Evolutionary conservation across 2,888 invertebrate species (phyloP).

Genomic region (Marronus borbonicus): DNA sequence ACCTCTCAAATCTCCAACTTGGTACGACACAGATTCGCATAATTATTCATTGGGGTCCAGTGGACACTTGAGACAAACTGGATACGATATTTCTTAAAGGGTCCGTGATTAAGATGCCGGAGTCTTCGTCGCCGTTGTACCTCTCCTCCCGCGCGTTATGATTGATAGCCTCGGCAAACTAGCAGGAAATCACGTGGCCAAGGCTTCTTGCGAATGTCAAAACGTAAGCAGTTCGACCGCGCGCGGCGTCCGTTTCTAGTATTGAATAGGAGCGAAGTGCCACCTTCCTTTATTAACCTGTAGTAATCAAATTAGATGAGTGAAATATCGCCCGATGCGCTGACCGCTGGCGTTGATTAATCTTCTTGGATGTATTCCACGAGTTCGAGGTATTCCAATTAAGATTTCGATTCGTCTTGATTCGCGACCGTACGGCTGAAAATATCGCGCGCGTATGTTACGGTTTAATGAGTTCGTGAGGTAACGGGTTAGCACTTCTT

Average conservation of each 20-base stretch:
- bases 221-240: constrained; percentile 13
- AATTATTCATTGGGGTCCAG: constrained; percentile 32
- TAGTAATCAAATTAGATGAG: constrained; percentile 49
- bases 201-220: constrained; percentile 20
- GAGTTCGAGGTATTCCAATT: constrained; percentile 37
- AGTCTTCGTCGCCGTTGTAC: constrained; percentile 18
- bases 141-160: constrained; percentile 52
- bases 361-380: constrained; percentile 24
- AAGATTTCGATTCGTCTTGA: constrained; percentile 42
- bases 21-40: constrained; percentile 25
- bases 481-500: constrained; percentile 29
- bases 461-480: constrained; percentile 27
- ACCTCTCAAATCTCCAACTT: constrained; percentile 23
- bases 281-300: constrained; percentile 48
- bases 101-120: constrained; percentile 38
- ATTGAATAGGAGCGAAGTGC: constrained; percentile 17
- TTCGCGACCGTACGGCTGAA: background rate
- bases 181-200: constrained; percentile 60
- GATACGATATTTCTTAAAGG: constrained; percentile 24
- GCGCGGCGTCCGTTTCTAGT: background rate
- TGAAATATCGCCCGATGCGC: constrained; percentile 35
- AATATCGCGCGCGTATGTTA: constrained; percentile 33
- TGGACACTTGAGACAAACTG: constrained; percentile 41
- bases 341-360: constrained; percentile 46
- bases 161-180: constrained; percentile 63